phyloP scores from a whole-genome alignment of 2,888 invertebrate genomes.

The Pocota personata region DNA sequence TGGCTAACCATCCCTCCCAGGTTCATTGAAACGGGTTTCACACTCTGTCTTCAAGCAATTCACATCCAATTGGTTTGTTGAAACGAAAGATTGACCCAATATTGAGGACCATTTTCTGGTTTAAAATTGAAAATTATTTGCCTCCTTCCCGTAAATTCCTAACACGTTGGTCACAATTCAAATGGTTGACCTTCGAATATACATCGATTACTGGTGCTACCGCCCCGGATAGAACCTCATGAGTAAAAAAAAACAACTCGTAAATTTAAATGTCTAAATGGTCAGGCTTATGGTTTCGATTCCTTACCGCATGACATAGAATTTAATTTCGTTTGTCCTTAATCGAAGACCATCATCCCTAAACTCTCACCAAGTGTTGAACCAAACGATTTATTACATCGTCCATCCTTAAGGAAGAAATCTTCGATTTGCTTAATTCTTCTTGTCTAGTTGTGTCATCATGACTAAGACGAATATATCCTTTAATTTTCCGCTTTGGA shows the following conservation, averaged over 20 bases:
- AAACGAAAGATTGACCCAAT: slow-evolving; percentile 4
- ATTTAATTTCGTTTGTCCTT: slow-evolving; percentile 29
- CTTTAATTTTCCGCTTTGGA: slow-evolving; percentile 21
- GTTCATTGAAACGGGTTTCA: slow-evolving; percentile 13
- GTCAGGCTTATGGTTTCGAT: slow-evolving; percentile 29
- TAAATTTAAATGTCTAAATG: slow-evolving; percentile 26
- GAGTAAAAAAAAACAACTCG: background rate
- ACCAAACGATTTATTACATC: slow-evolving; percentile 34
- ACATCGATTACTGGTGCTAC: background rate
- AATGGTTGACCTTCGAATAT: background rate
- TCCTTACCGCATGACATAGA: slow-evolving; percentile 23
- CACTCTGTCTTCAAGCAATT: background rate
- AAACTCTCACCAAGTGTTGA: background rate
- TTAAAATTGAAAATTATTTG: slow-evolving; percentile 1
- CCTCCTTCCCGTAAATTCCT: background rate
- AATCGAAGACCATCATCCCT: slow-evolving; percentile 23
- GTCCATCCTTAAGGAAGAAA: background rate
- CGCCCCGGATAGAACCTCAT: background rate
- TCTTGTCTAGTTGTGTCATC: slow-evolving; percentile 21
- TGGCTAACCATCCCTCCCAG: background rate
- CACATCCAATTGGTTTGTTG: background rate
- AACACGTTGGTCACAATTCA: slow-evolving; percentile 8
- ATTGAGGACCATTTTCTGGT: background rate
- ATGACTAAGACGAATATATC: slow-evolving; percentile 1
- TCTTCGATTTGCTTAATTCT: slow-evolving; percentile 17